Evolutionary conservation across 2,797 vertebrate genomes (phyloP), one percentile per base, ranked within the genome.

Genomic region (Rhabdomys pumilio): DNA sequence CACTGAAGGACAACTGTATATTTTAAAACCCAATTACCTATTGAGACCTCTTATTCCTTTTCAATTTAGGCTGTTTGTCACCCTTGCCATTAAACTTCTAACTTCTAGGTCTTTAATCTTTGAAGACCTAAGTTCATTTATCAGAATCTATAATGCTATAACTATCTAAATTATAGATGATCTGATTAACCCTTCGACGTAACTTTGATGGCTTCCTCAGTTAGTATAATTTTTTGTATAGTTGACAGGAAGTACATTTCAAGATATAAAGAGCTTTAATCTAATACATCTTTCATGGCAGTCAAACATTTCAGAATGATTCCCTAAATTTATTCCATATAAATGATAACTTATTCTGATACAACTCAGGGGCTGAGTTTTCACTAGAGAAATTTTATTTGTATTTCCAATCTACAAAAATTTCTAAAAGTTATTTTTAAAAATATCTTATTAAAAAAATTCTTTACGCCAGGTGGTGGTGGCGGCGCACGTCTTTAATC

Each of bases 231-330:
- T 69, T 91, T 91, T 80, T 24, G 2, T 29, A 88, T 73, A 26
- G 12, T 73, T 87, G 38, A 90, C 91, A 96, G 84, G 55, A 94
- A 89, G 20, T 94, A 1, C 12, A 95, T 95, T 88, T 96, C 50
- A 84, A 31, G n/a, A 93, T 47, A 95, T 55, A 93, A 90, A 85
- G 50, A 47, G 13, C 50, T 90, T 44, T 90, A 95, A 89, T 88
- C 10, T 90, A 87, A 91, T 91, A 76, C 14, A 26, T 84, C 55
- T 81, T 3, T 88, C 47, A 90, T 29, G 73, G 77, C 29, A 77
- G 38, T 55, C 47, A 95, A 92, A 85, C 3, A 76, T 55, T 93
- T 90, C 50, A 72, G 34, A 89, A 63, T 73, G 34, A 63, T 87
- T 92, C 41, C 14, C 11, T 69, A 19, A 2, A 55, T 76, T 85